Evolutionary conservation across 2,113 vertebrate species (phyloP), one percentile per base, ranked within the genome.

Genomic region (Laterallus jamaicensis): DNA sequence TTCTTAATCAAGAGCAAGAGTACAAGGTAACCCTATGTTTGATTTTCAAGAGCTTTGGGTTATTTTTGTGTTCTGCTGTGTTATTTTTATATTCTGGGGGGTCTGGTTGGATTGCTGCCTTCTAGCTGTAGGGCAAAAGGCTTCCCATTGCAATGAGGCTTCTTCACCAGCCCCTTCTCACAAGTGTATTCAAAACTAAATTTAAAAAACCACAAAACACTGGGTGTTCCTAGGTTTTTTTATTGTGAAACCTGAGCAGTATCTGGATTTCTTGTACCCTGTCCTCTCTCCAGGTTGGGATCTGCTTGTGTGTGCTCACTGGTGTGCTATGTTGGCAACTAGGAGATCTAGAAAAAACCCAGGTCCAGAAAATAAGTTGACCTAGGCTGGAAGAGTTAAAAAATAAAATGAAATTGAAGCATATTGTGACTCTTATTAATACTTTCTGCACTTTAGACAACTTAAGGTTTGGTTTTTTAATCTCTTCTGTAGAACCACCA

Each of bases 281-380:
- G 5, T 54, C 19, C 49, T 56, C 8, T 50, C 16, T 49, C 29
- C 29, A 17, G 1, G 5, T 25, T 87, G 84, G 18, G 31, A 20
- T 67, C 55, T 70, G 25, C 15, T 15, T 3, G 12, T 14, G 4
- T 52, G 49, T 18, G 7, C 22, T 66, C 40, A 8, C 26, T 91
- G 11, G 10, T 78, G 39, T 28, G 37, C 32, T 39, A 0, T 50
- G 25, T 47, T 0, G 0, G 12, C 12, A 19, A 2, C 8, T 14
- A 7, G 24, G 14, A 35, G 16, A 1, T 49, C 90, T 39, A n/a
- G 9, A 44, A 56, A 40, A 40, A 5, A 13, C 29, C 19, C 5
- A 1, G 9, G 11, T n/a, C 12, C 20, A 26, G 28, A 49, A 49
- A 52, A 8, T 9, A 56, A 66, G 12, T 16, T 77, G 44, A 68